Evolutionary conservation across 2,797 vertebrate species (phyloP), one percentile per base, ranked within the genome.

Genomic region (Brotogeris chrysoptera): DNA sequence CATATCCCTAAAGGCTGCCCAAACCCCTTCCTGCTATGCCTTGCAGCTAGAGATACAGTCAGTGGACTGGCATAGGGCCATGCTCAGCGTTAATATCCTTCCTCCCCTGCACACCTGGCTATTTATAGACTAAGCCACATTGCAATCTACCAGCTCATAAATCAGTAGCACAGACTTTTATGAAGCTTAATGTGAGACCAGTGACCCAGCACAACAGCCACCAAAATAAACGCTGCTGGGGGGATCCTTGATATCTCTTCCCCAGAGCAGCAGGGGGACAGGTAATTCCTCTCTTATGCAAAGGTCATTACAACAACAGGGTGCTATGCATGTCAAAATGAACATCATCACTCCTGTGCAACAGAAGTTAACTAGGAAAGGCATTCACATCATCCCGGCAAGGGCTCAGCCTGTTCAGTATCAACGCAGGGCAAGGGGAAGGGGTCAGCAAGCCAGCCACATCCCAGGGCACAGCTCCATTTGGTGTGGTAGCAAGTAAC

Each of bases 71-170:
- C 91, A 0, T 2, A 12, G 47, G 50, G 89, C 89, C 89, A 91
- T 0, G 4, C 44, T 69, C 36, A 2, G 68, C 81, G 25, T 84
- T 95, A 74, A 82, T 64, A 60, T 84, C 77, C 60, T 88, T 65
- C 63, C 77, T 82, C 63, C 23, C 57, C 34, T 16, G 34, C 55
- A 5, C 36, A n/a, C 41, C 50, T 46, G 0, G n/a, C 71, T 97
- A 96, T 97, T 97, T 97, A 96, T 97, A 97, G 84, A 55, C 61
- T 59, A 74, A 94, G 39, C 78, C 63, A 70, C 50, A 20, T 63
- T 57, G 77, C 93, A 92, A 73, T 85, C 90, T 94, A 94, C 44
- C 88, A 73, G 90, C 53, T 88, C 95, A 82, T 96, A 95, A 96
- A 97, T 97, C 92, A 93, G 55, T 16, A 57, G 71, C 13, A 3